Percentiles rank a stretch among this genome's conserved stretches.
These are phyloP conservation scores for Ornithoptera priamus DNA, from an alignment of 2,888 invertebrate species.

Conservation along the genomic window DNA sequence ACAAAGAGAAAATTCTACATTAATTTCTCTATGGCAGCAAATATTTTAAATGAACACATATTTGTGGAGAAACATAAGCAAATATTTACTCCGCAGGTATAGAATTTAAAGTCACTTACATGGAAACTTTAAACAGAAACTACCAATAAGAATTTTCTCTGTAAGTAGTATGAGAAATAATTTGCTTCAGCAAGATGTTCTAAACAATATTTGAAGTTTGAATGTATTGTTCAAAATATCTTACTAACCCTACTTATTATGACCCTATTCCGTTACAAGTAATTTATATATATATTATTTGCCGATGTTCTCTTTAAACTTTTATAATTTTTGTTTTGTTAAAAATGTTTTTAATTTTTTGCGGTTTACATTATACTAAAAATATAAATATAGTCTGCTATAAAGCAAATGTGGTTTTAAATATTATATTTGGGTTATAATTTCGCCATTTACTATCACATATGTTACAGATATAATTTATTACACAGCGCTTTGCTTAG, in stretches of 20 bases:
- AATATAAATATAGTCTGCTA: no score
- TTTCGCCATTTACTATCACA: no score
- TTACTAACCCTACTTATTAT: background rate
- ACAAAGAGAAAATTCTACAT: background rate
- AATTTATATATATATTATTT: background rate
- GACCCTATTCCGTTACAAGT: background rate
- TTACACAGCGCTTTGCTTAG: background rate
- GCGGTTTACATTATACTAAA: no score
- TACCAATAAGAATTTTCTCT: constrained; percentile 18
- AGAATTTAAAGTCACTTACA: constrained; percentile 12
- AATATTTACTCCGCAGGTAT: constrained; percentile 14
- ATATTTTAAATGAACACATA: background rate
- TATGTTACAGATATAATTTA: background rate
- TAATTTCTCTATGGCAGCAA: background rate
- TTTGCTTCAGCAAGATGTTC: background rate
- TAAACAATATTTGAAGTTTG: background rate
- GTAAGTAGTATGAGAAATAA: background rate
- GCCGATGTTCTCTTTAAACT: background rate
- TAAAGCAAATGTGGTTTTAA: no score
- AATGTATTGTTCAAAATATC: background rate
- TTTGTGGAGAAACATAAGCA: constrained; percentile 15
- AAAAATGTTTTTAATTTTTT: no score
- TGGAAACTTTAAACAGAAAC: constrained; percentile 15
- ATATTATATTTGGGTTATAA: no score
- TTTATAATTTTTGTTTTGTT: background rate